phyloP scores from a whole-genome alignment of 2,888 invertebrate genomes.

The Oligia strigilis region DNA sequence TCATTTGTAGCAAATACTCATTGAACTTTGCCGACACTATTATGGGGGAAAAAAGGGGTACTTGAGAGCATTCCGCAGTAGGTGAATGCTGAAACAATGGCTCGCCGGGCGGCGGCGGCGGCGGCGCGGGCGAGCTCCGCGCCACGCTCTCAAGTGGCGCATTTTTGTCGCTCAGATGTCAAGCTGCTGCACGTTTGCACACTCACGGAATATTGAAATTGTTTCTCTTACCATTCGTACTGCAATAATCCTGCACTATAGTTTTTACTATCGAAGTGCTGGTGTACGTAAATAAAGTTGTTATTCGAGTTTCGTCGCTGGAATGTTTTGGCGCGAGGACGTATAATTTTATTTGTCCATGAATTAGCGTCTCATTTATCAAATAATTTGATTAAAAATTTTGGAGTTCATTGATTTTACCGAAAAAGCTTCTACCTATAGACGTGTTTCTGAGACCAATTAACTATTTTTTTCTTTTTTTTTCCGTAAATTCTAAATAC shows the following conservation, averaged over 20 bases:
- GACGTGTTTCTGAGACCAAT: not conserved
- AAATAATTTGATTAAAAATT: constrained; percentile 33
- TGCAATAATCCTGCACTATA: constrained; percentile 48
- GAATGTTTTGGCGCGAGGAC: constrained; percentile 11
- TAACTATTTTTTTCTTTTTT: not conserved
- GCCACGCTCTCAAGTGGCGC: constrained; percentile 67
- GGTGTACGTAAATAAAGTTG: constrained; percentile 21
- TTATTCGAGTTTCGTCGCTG: constrained; percentile 32
- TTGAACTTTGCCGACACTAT: constrained; percentile 64
- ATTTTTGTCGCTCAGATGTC: constrained; percentile 68
- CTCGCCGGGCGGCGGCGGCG: constrained; percentile 20
- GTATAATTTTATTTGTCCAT: constrained; percentile 41
- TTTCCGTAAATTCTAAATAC: not conserved
- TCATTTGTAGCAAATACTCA: constrained; percentile 60
- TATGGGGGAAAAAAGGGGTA: constrained; percentile 58
- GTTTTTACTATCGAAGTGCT: constrained; percentile 39
- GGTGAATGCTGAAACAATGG: constrained; percentile 67
- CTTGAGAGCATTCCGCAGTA: constrained; percentile 61
- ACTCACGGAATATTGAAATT: constrained; percentile 63
- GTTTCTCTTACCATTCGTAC: constrained; percentile 50
- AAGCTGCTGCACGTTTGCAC: constrained; percentile 63
- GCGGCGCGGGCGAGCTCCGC: constrained; percentile 24
- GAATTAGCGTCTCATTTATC: constrained; percentile 41
- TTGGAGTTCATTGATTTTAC: constrained; percentile 5
- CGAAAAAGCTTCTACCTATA: not conserved